Percentiles rank a stretch among this genome's conserved stretches.
Evolutionary conservation across 2,797 vertebrate species (phyloP).

Genomic region (Emydoidea blandingii): DNA sequence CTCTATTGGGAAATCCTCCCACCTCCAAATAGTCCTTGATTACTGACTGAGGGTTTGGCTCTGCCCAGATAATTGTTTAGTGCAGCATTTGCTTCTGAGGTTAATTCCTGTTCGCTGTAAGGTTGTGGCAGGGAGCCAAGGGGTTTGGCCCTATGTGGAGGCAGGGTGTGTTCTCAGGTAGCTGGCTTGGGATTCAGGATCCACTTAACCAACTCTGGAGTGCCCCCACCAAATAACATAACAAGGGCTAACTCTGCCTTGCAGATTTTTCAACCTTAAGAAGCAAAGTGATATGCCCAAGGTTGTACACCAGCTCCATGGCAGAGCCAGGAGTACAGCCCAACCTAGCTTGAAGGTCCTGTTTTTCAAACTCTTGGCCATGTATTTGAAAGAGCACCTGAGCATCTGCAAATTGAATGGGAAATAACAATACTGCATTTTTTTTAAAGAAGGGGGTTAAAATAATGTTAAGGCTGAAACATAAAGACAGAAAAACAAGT

Average conservation of each 20-base stretch:
- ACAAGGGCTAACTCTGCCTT: accelerated
- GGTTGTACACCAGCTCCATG: background rate
- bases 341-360: background rate
- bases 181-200: background rate
- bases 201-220: background rate
- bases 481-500: background rate
- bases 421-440: background rate
- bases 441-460: background rate
- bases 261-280: background rate
- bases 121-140: background rate
- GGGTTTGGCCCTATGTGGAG: background rate
- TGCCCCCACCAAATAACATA: background rate
- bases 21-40: background rate
- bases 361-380: background rate
- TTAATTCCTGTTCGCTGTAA: background rate
- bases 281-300: background rate
- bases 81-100: background rate
- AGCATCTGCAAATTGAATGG: constrained; percentile 25
- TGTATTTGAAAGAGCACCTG: background rate
- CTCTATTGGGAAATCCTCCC: background rate
- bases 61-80: background rate
- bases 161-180: background rate
- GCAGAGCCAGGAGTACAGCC: background rate
- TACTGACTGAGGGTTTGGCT: background rate
- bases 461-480: background rate